Base-by-base conservation (phyloP, 2,113 vertebrate species). In the Cettia cetti region DNA sequence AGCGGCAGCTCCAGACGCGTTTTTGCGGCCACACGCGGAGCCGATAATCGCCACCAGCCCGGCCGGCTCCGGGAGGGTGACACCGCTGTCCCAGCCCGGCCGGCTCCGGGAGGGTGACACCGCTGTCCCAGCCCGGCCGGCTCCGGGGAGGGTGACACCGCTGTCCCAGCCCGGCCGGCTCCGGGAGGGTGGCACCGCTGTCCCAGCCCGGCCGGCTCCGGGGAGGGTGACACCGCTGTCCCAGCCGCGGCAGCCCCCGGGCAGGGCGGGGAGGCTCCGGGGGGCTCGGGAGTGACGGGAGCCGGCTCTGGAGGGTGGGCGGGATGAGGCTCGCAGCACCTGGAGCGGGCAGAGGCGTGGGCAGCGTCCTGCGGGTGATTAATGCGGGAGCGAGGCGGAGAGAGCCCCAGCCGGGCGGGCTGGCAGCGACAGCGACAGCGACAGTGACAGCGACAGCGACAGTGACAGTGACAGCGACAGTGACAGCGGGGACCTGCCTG, bases 291-390 rank as follows among this genome's bases (percentile, higher is more conserved):
- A n/a, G n/a, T 18, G 42, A 44, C 42, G 15, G 42, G 42, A 44
- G 42, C 42, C 18, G 40, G 40, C 40, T 42, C 40, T 14, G 40
- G 16, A 18, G 10, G 15, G 16, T 59, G 93, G 76, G 91, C 37
- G 92, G 82, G 93, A 91, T 89, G 92, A 54, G 89, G 54, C 24
- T 35, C 7, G 37, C 93, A 96, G 65, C 84, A 84, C 92, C 87
- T 27, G 92, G 80, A 86, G 82, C 72, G 86, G 7, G 93, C 92
- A 70, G 83, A 70, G 93, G 95, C 92, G 93, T 92, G 86, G 93
- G 95, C 89, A 59, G 91, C 86, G 86, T 74, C 81, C 4, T 19
- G 17, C 4, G 42, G 42, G 70, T 91, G 91, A 96, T 89, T 91
- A 94, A 95, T 86, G 80, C 89, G 27, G 57, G 65, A 57, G 74